Base-by-base conservation (phyloP, 2,888 invertebrate species). In the Drosophila cognata region DNA sequence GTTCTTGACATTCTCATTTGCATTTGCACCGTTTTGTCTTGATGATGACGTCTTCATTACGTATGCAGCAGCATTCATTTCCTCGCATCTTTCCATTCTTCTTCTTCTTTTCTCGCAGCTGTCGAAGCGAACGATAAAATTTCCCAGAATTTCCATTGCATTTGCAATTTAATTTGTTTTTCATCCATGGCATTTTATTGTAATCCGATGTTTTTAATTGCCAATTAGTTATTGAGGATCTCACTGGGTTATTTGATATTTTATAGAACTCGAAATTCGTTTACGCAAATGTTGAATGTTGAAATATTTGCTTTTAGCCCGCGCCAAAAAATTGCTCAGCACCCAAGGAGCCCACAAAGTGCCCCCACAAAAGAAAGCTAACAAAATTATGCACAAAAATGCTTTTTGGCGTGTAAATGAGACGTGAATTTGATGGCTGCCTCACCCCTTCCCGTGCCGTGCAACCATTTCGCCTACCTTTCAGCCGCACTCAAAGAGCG, bases 41-140 rank as follows among this genome's bases (percentile, higher is more conserved):
- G 63, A 57, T 59, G 63, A 63, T 46, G 73, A 66, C 53, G 65
- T 73, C 77, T 73, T 80, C 68, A 60, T 75, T 74, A 70, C 67
- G 67, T 68, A 74, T 88, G 88, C 85, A 74, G 88, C 85, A 74
- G 70, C 67, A 79, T 82, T 88, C 73, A 88, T 88, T 84, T 84
- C 85, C 88, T 80, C 68, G 60, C 66, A 70, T 71, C 68, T 67
- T 35, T n/a, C 53, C 53, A 69, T 58, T 59, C 21, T n/a, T 74
- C 53, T n/a, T 74, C 53, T 33, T 38, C 28, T 11, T 48, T 38
- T 38, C 28, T 13, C 53, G 11, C 25, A 48, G 25, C 56, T 75
- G 64, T 71, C 75, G 71, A 68, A 25, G 1, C 5, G 21, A 53
- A 53, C 16, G 18, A 18, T 25, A 52, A 13, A 55, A 43, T 63